phyloP scores from a whole-genome alignment of 2,113 vertebrate species.

The Anoplopoma fimbria region DNA sequence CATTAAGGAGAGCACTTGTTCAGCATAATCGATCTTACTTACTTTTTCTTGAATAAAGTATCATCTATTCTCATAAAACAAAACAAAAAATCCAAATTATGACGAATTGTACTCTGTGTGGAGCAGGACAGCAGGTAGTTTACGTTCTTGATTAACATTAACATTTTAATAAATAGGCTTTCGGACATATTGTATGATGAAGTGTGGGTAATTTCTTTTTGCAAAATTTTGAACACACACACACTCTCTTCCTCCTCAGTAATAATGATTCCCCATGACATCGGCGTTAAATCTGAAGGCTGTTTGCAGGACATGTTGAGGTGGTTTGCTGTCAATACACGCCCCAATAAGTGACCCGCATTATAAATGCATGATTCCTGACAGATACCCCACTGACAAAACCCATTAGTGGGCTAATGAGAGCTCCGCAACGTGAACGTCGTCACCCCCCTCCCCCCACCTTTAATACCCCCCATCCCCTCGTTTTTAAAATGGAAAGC shows the following conservation, averaged over 20 bases:
- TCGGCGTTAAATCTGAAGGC: slow-evolving; percentile 58
- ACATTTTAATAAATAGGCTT: slow-evolving; percentile 36
- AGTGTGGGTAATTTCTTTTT: slow-evolving; percentile 4
- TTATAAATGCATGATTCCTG: slow-evolving; percentile 74
- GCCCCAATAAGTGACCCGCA: slow-evolving; percentile 62
- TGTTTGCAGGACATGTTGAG: slow-evolving; percentile 49
- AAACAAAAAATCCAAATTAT: slow-evolving; percentile 51
- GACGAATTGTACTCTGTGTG: slow-evolving; percentile 26
- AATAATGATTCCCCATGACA: slow-evolving; percentile 54
- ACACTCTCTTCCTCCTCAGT: slow-evolving; percentile 43
- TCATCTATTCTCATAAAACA: slow-evolving; percentile 43
- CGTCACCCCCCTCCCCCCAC: background rate
- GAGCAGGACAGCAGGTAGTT: slow-evolving; percentile 41
- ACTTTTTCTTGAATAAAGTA: slow-evolving; percentile 20
- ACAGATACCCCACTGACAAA: slow-evolving; percentile 73
- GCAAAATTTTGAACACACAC: slow-evolving; percentile 7
- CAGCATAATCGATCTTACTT: slow-evolving; percentile 43
- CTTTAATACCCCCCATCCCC: background rate
- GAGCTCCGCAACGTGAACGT: slow-evolving; percentile 23
- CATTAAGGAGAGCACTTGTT: slow-evolving; percentile 59
- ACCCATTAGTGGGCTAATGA: slow-evolving; percentile 78
- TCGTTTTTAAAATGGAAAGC: slow-evolving; percentile 54
- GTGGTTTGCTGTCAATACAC: slow-evolving; percentile 59
- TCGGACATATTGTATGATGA: background rate
- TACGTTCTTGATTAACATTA: slow-evolving; percentile 24